Conservation (phyloP, 2,797 vertebrate species). For the Harpagifer antarcticus region DNA sequence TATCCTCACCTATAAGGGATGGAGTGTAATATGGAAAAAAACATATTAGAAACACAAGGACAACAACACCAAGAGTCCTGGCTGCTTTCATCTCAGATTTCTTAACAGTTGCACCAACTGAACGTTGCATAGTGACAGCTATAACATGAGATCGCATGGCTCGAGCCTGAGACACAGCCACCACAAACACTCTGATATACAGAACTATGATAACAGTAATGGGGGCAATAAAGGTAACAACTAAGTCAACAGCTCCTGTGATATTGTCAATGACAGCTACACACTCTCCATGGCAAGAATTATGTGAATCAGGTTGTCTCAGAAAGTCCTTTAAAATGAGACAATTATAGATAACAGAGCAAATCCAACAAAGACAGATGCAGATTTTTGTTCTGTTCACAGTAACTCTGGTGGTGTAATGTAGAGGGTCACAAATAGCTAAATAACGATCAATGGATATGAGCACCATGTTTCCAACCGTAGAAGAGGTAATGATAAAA, state of each 20-base stretch:
- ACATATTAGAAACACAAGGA: too few species aligned
- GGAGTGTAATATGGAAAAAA: too few species aligned
- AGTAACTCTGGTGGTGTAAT: conserved; percentile 6
- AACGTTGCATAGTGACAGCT: too few species aligned
- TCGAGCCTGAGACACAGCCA: too few species aligned
- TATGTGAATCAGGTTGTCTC: neutral
- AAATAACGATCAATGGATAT: conserved; percentile 38
- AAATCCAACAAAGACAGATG: conserved; percentile 12
- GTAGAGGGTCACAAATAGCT: conserved; percentile 31
- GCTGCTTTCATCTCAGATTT: too few species aligned
- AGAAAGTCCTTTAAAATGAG: conserved; percentile 2
- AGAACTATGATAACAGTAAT: too few species aligned
- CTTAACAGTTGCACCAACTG: too few species aligned
- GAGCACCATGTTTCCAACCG: conserved; percentile 15
- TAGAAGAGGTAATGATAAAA: conserved; percentile 9
- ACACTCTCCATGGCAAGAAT: conserved; percentile 15
- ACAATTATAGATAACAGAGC: neutral
- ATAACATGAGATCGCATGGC: too few species aligned
- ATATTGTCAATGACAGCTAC: neutral
- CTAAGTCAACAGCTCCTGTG: neutral
- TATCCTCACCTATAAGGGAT: too few species aligned
- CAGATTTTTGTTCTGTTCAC: neutral
- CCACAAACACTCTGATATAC: too few species aligned
- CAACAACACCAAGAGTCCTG: too few species aligned
- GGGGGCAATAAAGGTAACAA: neutral